phyloP scores from a whole-genome alignment of 1,140 invertebrate species.

The Drosophila rhopaloa region DNA sequence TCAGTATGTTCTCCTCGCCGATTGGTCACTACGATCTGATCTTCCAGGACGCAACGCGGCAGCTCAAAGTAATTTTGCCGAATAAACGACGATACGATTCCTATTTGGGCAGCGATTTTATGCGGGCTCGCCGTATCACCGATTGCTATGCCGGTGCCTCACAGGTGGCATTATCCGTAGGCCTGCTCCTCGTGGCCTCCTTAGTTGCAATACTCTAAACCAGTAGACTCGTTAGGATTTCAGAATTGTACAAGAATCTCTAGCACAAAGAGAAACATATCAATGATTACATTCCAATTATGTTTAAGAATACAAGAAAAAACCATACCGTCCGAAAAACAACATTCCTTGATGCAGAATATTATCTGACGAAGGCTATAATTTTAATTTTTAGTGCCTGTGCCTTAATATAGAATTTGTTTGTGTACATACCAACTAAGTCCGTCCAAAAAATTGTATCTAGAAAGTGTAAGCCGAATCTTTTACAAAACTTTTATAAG shows the following conservation, averaged over 20 bases:
- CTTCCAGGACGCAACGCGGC: conserved; percentile 95
- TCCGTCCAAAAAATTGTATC: conserved; percentile 41
- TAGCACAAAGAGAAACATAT: conserved; percentile 47
- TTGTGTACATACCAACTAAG: conserved; percentile 48
- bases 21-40: conserved; percentile 94
- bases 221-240: conserved; percentile 12
- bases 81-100: conserved; percentile 87
- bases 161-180: conserved; percentile 52
- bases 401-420: conserved; percentile 43
- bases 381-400: conserved; percentile 21
- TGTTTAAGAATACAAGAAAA: conserved; percentile 6
- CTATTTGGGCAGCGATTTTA: conserved; percentile 91
- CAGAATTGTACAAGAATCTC: conserved; percentile 38
- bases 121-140: conserved; percentile 90
- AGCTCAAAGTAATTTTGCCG: conserved; percentile 89
- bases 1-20: conserved; percentile 94
- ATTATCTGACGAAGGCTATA: conserved; percentile 8
- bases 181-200: conserved; percentile 41
- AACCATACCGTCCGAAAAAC: conserved; percentile 24
- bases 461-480: conserved; percentile 26
- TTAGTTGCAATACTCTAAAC: conserved; percentile 50
- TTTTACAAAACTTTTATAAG: conserved; percentile 41
- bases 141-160: conserved; percentile 89
- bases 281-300: conserved; percentile 42
- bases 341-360: conserved; percentile 5